Evolutionary conservation across 2,888 invertebrate species (phyloP).

Genomic region (Pasiphila rectangulata): DNA sequence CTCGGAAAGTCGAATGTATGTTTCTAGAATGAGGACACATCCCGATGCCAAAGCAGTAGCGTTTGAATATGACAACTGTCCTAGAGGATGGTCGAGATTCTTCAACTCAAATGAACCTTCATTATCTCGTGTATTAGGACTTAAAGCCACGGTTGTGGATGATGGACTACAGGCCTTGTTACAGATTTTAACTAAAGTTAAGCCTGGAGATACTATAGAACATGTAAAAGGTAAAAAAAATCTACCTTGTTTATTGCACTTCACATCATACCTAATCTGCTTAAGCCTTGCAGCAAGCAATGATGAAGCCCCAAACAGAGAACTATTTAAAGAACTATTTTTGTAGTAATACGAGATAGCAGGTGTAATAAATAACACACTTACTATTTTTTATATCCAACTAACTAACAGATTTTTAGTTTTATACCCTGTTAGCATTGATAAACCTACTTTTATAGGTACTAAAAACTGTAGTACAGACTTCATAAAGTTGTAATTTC

Average conservation of each 20-base stretch:
- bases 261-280: too few species aligned
- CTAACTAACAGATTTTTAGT: too few species aligned
- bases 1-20: constrained; percentile 80
- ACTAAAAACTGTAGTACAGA: too few species aligned
- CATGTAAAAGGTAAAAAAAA: constrained; percentile 56
- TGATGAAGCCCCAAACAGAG: too few species aligned
- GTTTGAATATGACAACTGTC: constrained; percentile 37
- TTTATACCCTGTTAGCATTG: too few species aligned
- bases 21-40: constrained; percentile 54
- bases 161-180: constrained; percentile 30
- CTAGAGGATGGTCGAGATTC: constrained; percentile 52
- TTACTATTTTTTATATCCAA: constrained; percentile 2
- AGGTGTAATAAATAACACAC: too few species aligned
- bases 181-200: constrained; percentile 47
- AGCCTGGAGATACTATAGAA: constrained; percentile 58
- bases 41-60: constrained; percentile 43
- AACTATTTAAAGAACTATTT: too few species aligned
- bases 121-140: constrained; percentile 57
- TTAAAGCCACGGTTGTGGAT: constrained; percentile 31
- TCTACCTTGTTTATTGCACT: too few species aligned
- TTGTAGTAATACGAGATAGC: too few species aligned
- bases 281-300: too few species aligned
- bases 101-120: constrained; percentile 57
- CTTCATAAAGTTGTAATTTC: neutral
- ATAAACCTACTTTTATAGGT: too few species aligned